Evolutionary conservation across 2,888 invertebrate species (phyloP).

Genomic region (Eretmocerus hayati): DNA sequence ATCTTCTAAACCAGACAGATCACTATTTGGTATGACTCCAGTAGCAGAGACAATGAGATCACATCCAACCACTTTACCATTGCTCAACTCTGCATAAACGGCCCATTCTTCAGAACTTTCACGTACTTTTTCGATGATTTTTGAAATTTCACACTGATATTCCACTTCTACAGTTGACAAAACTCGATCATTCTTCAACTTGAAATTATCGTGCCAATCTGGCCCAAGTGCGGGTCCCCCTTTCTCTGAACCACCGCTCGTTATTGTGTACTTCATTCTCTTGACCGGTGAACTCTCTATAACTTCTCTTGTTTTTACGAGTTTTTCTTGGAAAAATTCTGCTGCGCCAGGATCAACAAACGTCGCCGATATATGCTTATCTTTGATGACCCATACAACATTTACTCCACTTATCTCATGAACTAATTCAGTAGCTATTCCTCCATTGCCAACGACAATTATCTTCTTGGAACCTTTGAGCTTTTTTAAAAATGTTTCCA

Average conservation of each 20-base stretch:
- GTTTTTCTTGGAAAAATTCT: conserved; percentile 70
- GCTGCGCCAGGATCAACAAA: conserved; percentile 96
- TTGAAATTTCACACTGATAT: conserved; percentile 49
- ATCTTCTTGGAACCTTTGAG: conserved; percentile 65
- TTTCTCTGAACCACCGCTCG: conserved; percentile 47
- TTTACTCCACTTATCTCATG: conserved; percentile 79
- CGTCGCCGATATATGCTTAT: conserved; percentile 84
- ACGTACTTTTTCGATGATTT: conserved; percentile 55
- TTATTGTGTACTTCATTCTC: conserved; percentile 63
- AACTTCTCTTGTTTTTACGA: conserved; percentile 30
- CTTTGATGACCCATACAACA: conserved; percentile 90
- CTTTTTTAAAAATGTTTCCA: conserved; percentile 66
- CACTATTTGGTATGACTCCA: conserved; percentile 72
- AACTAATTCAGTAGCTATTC: conserved; percentile 95
- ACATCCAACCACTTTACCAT: conserved; percentile 65
- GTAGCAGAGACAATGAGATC: conserved; percentile 94
- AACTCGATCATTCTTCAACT: conserved; percentile 47
- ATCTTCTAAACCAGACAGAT: conserved; percentile 52
- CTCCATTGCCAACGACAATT: conserved; percentile 91
- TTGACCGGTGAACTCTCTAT: conserved; percentile 42
- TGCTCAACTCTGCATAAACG: conserved; percentile 66
- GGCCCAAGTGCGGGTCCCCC: conserved; percentile 92
- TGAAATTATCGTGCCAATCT: conserved; percentile 80
- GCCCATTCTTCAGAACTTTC: conserved; percentile 53
- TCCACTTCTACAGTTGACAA: conserved; percentile 48